Percentiles rank a stretch among this genome's conserved stretches.
phyloP scores from a whole-genome alignment of 2,113 vertebrate species.

The Grantiella picta region DNA sequence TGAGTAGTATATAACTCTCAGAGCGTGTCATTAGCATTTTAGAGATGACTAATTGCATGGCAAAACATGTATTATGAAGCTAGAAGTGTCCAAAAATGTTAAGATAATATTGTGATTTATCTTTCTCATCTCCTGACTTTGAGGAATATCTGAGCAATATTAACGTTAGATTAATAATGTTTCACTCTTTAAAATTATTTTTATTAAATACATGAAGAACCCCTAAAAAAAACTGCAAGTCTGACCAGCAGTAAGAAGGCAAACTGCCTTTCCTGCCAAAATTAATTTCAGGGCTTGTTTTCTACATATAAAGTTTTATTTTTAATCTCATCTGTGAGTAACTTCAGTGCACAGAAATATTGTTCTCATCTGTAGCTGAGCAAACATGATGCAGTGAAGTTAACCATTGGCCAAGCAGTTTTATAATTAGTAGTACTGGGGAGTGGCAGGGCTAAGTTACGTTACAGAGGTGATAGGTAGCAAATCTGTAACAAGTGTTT shows the following conservation, averaged over 20 bases:
- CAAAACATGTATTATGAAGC: background rate
- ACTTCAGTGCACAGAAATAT: background rate
- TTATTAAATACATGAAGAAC: background rate
- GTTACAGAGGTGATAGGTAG: background rate
- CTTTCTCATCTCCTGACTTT: background rate
- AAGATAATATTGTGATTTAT: background rate
- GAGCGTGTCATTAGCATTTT: background rate
- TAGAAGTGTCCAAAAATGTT: background rate
- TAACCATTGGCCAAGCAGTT: background rate
- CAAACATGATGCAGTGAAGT: background rate
- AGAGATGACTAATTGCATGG: background rate
- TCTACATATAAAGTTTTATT: background rate
- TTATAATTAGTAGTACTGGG: background rate
- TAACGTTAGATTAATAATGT: background rate
- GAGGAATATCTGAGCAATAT: background rate
- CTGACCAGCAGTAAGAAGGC: background rate
- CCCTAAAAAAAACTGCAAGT: background rate
- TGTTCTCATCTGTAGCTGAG: background rate
- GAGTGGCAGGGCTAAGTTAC: background rate
- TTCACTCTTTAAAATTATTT: background rate
- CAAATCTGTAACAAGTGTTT: background rate
- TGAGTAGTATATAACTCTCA: background rate
- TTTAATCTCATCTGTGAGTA: background rate
- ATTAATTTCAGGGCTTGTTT: background rate
- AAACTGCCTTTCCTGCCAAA: background rate